Evolutionary conservation across 2,888 invertebrate species (phyloP), one percentile per base, ranked within the genome.

Genomic region (Yponomeuta cagnagella): DNA sequence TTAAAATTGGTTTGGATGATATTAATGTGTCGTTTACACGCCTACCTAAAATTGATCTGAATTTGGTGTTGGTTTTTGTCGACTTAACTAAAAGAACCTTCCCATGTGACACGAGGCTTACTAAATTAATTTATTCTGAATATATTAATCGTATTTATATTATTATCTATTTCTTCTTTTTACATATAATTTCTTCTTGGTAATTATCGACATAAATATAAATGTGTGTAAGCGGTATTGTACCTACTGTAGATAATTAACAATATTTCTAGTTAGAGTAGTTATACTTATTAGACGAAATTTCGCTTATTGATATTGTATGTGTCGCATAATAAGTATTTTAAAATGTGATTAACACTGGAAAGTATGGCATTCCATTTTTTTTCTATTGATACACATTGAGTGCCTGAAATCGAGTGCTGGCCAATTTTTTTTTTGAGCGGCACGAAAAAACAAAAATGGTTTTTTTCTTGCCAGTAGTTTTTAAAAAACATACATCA

Each of bases 271-370:
- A 33, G 33, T 33, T 4, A 33, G 33, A 33, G 33, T 33, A 64
- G 10, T 64, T 23, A 64, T 64, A 64, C n/a, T 64, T 65, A 65
- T 31, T n/a, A 23, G 15, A 31, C 30, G 65, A 33, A 31, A 12
- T 65, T 65, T 65, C 31, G 23, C 65, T 65, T 65, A 65, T 65
- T 65, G 33, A 65, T 65, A 65, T 2, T 65, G 52, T 58, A 58
- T 58, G 2, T 58, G 3, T 58, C 52, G 15, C 15, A 15, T 58
- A 58, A 15, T 58, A 15, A 58, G 8, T 58, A 58, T 58, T 33
- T 58, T 58, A 58, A 58, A 15, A 58, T 15, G 15, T 58, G 52
- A 58, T 58, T 58, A 15, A 58, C 52, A 15, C 15, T 15, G 52
- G 52, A 58, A 58, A 58, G 52, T 58, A 58, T 58, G 52, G 52